Evolutionary conservation across 2,113 vertebrate species (phyloP), one percentile per base, ranked within the genome.

Genomic region (Mobula hypostoma): DNA sequence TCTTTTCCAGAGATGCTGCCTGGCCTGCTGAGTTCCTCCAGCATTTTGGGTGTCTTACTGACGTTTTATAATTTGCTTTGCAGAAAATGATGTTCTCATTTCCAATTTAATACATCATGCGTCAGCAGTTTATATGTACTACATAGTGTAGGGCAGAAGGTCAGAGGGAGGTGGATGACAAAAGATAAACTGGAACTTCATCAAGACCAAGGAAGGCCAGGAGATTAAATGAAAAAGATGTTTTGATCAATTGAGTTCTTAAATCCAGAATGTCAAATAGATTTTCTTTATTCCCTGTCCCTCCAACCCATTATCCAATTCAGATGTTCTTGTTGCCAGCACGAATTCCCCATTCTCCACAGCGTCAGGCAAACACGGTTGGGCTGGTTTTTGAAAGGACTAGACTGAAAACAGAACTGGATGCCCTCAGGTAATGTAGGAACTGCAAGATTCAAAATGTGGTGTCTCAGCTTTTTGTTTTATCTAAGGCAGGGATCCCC

Each of bases 241-340:
- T 3, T 27, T 58, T 83, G 21, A 8, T 56, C 27, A 61, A 15
- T 82, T 4, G 79, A 82, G 82, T 2, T 85, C 82, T 85, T 58
- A 61, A 58, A 12, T 58, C 24, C 56, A 83, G 21, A 56, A 7
- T 83, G 80, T 58, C 2, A 85, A 24, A 61, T 58, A 7, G 58
- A 58, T 58, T 85, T 85, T 7, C 21, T 74, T 74, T 74, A 21
- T 66, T 63, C 14, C 29, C 61, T 14, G 7, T n/a, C 27, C 58
- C 27, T 15, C 58, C 83, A 15, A 14, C 85, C 85, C 61, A 74
- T 74, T 48, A 21, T 24, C 2, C 72, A 74, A 74, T 24, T 74
- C 95, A 99, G 99, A 98, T 99, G 96, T 99, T 99, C 94, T 97
- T 99, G 94, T 96, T 99, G 36, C 99, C 98, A 4, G 98, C 98